A percentile compares a stretch with the other conserved stretches of the same genome.
Conservation (phyloP, 2,888 invertebrate genomes). For the Bellardia bayeri region DNA sequence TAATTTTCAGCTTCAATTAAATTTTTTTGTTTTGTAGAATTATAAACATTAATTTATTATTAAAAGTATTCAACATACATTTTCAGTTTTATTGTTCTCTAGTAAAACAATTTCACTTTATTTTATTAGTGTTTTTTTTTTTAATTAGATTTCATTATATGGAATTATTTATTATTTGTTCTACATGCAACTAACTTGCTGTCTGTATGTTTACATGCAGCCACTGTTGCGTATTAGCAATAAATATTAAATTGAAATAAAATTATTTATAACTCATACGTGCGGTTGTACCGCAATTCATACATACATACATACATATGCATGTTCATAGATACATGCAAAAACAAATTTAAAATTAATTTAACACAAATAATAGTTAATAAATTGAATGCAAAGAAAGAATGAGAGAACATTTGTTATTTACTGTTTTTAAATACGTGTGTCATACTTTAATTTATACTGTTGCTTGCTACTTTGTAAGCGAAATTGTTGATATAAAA, state of each 20-base stretch:
- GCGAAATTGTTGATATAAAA: too few species aligned
- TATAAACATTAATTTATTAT: too few species aligned
- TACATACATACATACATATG: neutral
- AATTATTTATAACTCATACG: constrained; percentile 41
- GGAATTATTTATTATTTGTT: neutral
- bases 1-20: neutral
- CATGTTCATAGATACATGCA: too few species aligned
- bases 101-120: neutral
- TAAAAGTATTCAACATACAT: neutral
- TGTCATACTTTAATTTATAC: too few species aligned
- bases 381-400: neutral
- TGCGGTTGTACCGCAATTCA: neutral
- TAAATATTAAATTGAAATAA: neutral
- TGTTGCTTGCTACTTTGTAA: too few species aligned
- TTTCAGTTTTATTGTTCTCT: neutral
- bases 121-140: neutral
- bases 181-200: neutral
- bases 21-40: too few species aligned
- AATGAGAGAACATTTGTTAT: too few species aligned
- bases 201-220: neutral
- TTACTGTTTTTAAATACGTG: too few species aligned
- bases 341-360: neutral
- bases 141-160: neutral
- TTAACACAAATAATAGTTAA: neutral
- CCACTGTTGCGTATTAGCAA: constrained; percentile 15